phyloP scores from a whole-genome alignment of 2,888 invertebrate genomes.

The Plagodis dolabraria region DNA sequence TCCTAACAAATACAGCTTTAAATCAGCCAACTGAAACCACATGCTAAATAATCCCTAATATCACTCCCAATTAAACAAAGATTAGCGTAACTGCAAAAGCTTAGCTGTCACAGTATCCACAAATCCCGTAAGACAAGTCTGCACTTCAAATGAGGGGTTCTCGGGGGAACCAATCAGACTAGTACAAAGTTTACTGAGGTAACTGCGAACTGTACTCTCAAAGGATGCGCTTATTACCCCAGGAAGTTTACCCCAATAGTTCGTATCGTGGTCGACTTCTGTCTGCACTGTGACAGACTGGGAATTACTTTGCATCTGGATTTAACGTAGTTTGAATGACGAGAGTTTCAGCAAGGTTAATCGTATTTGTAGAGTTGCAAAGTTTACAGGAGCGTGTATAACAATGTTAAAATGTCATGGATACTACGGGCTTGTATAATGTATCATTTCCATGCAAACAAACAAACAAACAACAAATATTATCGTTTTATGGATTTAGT shows the following conservation, averaged over 20 bases:
- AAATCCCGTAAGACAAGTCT: conserved; percentile 41
- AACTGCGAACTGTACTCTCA: conserved; percentile 36
- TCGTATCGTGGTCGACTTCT: not conserved
- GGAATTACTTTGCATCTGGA: conserved; percentile 21
- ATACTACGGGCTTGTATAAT: too few relatives aligned
- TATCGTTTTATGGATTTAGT: too few relatives aligned
- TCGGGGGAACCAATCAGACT: conserved; percentile 61
- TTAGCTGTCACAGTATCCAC: conserved; percentile 37
- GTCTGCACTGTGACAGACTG: conserved; percentile 18
- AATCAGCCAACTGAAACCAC: conserved; percentile 10
- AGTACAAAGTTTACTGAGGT: conserved; percentile 38
- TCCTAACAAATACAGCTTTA: conserved; percentile 9
- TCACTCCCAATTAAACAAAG: conserved; percentile 46
- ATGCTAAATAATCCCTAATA: conserved; percentile 29
- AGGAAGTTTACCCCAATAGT: not conserved
- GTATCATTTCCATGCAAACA: too few relatives aligned
- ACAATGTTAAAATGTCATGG: too few relatives aligned
- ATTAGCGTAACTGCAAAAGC: conserved; percentile 42
- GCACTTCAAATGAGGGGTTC: conserved; percentile 44
- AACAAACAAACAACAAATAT: too few relatives aligned
- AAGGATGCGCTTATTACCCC: conserved; percentile 39
- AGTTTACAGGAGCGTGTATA: too few relatives aligned
- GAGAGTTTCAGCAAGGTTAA: conserved; percentile 1
- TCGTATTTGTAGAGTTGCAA: not conserved
- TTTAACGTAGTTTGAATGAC: conserved; percentile 4